phyloP scores from a whole-genome alignment of 2,888 invertebrate species.

The Pammene fasciana region DNA sequence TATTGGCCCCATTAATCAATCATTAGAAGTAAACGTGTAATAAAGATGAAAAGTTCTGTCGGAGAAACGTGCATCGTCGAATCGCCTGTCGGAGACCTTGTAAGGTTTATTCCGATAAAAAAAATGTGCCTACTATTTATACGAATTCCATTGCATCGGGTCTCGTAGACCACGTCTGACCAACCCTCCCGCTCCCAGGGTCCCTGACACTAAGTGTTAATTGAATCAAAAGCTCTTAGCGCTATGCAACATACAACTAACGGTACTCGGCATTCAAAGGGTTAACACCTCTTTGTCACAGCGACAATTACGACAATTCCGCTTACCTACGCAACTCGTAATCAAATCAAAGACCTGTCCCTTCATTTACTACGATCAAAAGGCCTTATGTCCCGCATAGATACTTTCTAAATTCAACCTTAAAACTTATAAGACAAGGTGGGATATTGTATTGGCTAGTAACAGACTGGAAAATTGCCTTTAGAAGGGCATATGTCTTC shows the following conservation, averaged over 20 bases:
- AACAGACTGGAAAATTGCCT: background rate
- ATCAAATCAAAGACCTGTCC: constrained; percentile 14
- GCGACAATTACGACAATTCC: background rate
- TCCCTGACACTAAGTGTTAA: too few relatives aligned
- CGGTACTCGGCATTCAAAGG: background rate
- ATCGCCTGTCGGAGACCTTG: too few relatives aligned
- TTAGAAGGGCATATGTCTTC: background rate
- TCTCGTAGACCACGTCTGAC: too few relatives aligned
- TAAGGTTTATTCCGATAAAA: too few relatives aligned
- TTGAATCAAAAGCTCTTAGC: too few relatives aligned
- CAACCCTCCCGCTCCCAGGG: too few relatives aligned
- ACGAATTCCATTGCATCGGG: too few relatives aligned
- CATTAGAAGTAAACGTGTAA: too few relatives aligned
- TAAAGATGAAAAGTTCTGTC: too few relatives aligned
- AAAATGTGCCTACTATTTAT: too few relatives aligned
- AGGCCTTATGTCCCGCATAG: background rate
- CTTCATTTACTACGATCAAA: background rate
- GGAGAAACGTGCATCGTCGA: too few relatives aligned
- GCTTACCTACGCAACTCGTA: constrained; percentile 3
- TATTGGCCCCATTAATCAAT: too few relatives aligned
- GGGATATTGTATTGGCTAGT: background rate
- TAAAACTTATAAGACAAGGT: background rate
- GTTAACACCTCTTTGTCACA: constrained; percentile 1
- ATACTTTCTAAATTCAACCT: background rate
- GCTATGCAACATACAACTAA: background rate